phyloP scores from a whole-genome alignment of 2,888 invertebrate genomes.

The Chromoteleia sp. region DNA sequence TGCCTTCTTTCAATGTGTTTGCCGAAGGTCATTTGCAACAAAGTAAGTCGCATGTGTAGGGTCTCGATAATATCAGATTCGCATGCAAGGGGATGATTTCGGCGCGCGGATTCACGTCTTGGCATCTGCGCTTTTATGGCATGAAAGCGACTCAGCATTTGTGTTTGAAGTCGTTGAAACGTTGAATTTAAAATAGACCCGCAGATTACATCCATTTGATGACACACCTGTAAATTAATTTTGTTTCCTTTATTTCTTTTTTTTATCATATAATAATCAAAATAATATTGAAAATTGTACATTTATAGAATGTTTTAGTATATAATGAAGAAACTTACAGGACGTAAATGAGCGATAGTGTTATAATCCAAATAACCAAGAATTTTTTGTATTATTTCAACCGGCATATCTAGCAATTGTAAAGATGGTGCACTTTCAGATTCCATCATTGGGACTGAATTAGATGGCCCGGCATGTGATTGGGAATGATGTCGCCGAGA shows the following conservation, averaged over 20 bases:
- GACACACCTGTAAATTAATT: conserved; percentile 89
- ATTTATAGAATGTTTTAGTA: not conserved
- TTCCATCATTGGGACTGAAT: conserved; percentile 65
- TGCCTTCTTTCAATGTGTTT: conserved; percentile 97
- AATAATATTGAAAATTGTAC: no score
- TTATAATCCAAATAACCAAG: conserved; percentile 91
- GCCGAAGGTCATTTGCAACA: conserved; percentile 97
- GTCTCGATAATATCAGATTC: conserved; percentile 97
- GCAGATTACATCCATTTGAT: conserved; percentile 92
- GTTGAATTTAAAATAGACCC: conserved; percentile 93
- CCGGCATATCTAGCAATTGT: conserved; percentile 90
- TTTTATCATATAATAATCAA: not conserved
- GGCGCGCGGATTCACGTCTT: conserved; percentile 94
- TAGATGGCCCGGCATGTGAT: conserved; percentile 76
- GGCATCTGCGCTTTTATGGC: conserved; percentile 96
- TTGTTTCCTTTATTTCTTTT: not conserved
- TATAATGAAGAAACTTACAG: conserved; percentile 87
- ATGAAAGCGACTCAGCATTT: conserved; percentile 94
- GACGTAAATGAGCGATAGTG: conserved; percentile 91
- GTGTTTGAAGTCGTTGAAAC: conserved; percentile 93
- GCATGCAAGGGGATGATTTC: conserved; percentile 95
- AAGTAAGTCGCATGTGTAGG: conserved; percentile 94
- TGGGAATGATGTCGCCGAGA: conserved; percentile 75
- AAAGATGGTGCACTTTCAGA: conserved; percentile 71
- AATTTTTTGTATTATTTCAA: conserved; percentile 92